Evolutionary conservation across 2,113 vertebrate species (phyloP).

Genomic region (Candoia aspera): DNA sequence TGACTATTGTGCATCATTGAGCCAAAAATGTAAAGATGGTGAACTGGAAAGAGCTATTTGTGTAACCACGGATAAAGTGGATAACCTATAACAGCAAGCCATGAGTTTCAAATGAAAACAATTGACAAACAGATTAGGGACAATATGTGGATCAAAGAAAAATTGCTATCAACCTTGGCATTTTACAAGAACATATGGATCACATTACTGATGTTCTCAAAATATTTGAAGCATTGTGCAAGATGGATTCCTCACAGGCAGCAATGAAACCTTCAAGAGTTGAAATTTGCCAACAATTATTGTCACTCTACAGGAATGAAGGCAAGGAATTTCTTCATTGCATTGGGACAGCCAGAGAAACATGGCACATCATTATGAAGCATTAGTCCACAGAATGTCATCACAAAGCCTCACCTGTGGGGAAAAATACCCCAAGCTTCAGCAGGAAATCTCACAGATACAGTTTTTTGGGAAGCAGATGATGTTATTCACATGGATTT

Average conservation of each 20-base stretch:
- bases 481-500: background rate
- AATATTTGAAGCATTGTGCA: background rate
- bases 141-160: background rate
- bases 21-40: background rate
- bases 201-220: background rate
- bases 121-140: background rate
- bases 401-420: background rate
- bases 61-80: background rate
- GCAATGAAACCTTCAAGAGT: background rate
- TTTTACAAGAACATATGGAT: background rate
- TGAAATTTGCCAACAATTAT: background rate
- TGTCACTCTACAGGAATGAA: background rate
- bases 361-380: background rate
- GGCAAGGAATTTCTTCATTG: background rate
- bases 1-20: background rate
- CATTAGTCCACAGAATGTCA: background rate
- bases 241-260: background rate
- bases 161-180: background rate
- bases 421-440: background rate
- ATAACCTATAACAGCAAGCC: background rate
- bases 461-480: background rate
- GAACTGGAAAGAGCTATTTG: background rate
- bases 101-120: background rate
- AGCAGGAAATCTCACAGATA: background rate
- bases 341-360: background rate